phyloP scores from a whole-genome alignment of 23 tunicate species.

The Ciona savignyi region DNA sequence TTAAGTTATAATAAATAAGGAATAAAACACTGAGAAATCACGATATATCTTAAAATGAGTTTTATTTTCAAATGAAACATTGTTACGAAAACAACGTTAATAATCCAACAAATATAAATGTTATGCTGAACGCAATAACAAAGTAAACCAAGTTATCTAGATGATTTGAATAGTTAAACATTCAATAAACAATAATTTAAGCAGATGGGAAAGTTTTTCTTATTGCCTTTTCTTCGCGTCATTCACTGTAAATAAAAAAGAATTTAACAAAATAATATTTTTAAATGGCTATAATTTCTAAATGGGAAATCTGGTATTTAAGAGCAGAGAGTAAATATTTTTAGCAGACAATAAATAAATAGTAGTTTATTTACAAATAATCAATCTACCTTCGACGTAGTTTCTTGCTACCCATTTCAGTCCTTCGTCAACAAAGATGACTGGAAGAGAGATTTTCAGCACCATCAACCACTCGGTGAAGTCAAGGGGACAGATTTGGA shows the following conservation, averaged over 20 bases:
- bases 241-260: no score
- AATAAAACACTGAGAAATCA: no score
- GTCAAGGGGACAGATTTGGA: slow-evolving; percentile 96
- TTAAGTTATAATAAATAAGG: no score
- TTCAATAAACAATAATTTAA: not conserved
- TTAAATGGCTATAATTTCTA: not conserved
- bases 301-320: no score
- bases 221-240: no score
- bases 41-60: no score
- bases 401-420: slow-evolving; percentile 91
- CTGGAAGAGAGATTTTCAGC: slow-evolving; percentile 93
- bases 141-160: not conserved
- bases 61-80: not conserved
- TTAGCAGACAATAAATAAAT: not conserved
- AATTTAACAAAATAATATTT: no score
- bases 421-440: slow-evolving; percentile 78
- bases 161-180: no score
- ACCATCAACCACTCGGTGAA: slow-evolving; percentile 95
- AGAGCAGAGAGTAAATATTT: no score
- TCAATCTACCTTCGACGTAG: slow-evolving; percentile 93
- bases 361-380: not conserved
- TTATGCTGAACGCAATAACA: not conserved
- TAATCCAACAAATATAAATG: not conserved
- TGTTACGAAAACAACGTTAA: not conserved
- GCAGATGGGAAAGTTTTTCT: no score